These are phyloP conservation scores for Drosophila kurseongensis DNA, from an alignment of 1,140 invertebrate species.

Conservation along the genomic window DNA sequence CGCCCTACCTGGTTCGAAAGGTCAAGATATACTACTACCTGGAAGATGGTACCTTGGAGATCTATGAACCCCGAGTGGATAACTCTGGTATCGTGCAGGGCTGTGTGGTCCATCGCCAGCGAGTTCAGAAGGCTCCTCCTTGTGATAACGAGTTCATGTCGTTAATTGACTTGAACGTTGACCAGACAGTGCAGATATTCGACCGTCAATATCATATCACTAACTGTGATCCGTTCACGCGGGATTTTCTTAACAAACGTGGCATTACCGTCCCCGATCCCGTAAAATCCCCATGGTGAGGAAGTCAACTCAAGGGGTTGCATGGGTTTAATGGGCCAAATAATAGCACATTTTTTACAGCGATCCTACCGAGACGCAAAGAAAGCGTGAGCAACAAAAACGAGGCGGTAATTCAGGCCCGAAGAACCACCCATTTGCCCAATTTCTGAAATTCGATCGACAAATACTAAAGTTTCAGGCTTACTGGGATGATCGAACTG, in stretches of 20 bases:
- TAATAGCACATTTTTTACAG: conserved; percentile 4
- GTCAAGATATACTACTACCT: conserved; percentile 95
- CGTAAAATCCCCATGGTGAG: conserved; percentile 61
- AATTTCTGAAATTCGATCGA: conserved; percentile 91
- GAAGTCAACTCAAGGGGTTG: too few relatives aligned
- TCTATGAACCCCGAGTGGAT: conserved; percentile 88
- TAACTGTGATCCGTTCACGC: conserved; percentile 93
- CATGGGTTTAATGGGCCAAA: too few relatives aligned
- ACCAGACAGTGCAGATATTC: conserved; percentile 69
- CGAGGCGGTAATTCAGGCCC: conserved; percentile 24
- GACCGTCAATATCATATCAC: conserved; percentile 87
- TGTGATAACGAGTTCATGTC: conserved; percentile 75
- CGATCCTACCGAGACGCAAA: conserved; percentile 85
- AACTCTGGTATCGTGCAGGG: conserved; percentile 92
- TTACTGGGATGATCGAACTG: conserved; percentile 94
- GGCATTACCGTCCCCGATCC: conserved; percentile 93
- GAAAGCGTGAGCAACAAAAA: conserved; percentile 58
- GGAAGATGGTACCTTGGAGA: conserved; percentile 96
- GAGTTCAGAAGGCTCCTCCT: conserved; percentile 67
- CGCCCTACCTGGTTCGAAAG: conserved; percentile 89
- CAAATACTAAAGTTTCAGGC: conserved; percentile 93
- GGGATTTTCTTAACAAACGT: conserved; percentile 92
- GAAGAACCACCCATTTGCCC: conserved; percentile 85
- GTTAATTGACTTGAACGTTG: conserved; percentile 76
- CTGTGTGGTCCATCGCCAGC: conserved; percentile 79